These are phyloP conservation scores for Phalacrocorax pelagicus DNA, from an alignment of 2,113 vertebrate species.

Conservation along the genomic window DNA sequence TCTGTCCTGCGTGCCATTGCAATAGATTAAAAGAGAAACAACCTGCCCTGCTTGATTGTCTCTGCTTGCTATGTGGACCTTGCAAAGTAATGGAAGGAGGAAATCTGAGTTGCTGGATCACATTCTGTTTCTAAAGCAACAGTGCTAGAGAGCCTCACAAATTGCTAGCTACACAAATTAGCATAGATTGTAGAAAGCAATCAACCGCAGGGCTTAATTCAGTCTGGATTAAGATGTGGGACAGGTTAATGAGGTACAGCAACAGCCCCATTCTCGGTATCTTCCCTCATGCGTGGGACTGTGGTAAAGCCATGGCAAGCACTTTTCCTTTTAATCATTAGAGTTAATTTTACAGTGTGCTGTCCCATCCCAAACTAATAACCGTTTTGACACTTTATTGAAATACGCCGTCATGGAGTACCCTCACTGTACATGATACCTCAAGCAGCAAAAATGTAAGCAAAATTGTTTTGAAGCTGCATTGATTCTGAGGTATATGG, in stretches of 20 bases:
- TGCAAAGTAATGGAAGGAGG: not conserved
- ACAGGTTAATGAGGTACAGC: not conserved
- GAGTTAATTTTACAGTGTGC: not conserved
- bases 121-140: not conserved
- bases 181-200: not conserved
- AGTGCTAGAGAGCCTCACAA: not conserved
- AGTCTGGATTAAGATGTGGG: not conserved
- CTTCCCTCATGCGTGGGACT: not conserved
- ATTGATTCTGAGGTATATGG: not conserved
- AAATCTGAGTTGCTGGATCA: not conserved
- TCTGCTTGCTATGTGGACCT: not conserved
- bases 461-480: not conserved
- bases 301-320: not conserved
- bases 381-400: not conserved
- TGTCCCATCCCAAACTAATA: not conserved
- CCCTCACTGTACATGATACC: not conserved
- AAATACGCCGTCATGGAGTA: not conserved
- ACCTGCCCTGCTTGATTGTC: not conserved
- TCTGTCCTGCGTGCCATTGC: not conserved
- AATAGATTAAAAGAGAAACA: constrained; percentile 10
- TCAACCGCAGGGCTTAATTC: not conserved
- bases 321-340: not conserved
- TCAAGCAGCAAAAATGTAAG: not conserved
- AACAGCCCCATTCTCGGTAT: not conserved
- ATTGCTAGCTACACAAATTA: not conserved